phyloP scores from a whole-genome alignment of 1,140 invertebrate genomes.

The Pseudomyrmex cubaensis region DNA sequence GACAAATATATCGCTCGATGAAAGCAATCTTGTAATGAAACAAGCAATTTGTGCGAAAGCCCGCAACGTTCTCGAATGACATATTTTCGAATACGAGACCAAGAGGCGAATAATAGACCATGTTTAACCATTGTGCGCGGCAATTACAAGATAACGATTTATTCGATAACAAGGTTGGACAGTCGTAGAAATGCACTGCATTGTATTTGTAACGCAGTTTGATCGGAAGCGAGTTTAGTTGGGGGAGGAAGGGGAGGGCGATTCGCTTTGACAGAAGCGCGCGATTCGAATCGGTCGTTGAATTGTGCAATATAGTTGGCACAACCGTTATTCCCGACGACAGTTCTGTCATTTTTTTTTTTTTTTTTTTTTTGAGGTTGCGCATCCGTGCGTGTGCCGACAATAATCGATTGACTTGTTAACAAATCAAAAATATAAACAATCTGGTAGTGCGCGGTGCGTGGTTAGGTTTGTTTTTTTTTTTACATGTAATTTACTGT shows the following conservation, averaged over 20 bases:
- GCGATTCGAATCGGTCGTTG: conserved; percentile 57
- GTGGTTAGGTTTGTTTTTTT: neutral
- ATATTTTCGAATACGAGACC: conserved; percentile 12
- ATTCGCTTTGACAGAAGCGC: conserved; percentile 54
- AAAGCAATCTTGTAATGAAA: conserved; percentile 12
- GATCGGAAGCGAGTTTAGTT: conserved; percentile 54
- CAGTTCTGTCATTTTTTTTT: conserved; percentile 18
- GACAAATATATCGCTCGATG: neutral
- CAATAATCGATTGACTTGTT: neutral
- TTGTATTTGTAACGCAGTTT: conserved; percentile 43
- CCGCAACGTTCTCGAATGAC: neutral
- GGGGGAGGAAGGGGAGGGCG: neutral
- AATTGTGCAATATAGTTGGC: conserved; percentile 19
- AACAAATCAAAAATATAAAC: no score
- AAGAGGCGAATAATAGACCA: conserved; percentile 20
- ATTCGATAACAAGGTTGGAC: conserved; percentile 57
- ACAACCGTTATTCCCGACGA: conserved; percentile 23
- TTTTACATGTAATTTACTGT: neutral
- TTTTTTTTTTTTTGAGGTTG: neutral
- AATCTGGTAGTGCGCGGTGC: no score
- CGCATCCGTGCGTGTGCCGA: neutral
- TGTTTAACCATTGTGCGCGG: conserved; percentile 52
- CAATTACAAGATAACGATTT: conserved; percentile 61
- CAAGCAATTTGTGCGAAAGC: conserved; percentile 26
- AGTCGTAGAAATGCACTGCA: conserved; percentile 30